A percentile compares a stretch with the other conserved stretches of the same genome.
These are phyloP conservation scores for Phrynocephalus forsythii DNA, from an alignment of 2,797 vertebrate species.

Conservation along the genomic window DNA sequence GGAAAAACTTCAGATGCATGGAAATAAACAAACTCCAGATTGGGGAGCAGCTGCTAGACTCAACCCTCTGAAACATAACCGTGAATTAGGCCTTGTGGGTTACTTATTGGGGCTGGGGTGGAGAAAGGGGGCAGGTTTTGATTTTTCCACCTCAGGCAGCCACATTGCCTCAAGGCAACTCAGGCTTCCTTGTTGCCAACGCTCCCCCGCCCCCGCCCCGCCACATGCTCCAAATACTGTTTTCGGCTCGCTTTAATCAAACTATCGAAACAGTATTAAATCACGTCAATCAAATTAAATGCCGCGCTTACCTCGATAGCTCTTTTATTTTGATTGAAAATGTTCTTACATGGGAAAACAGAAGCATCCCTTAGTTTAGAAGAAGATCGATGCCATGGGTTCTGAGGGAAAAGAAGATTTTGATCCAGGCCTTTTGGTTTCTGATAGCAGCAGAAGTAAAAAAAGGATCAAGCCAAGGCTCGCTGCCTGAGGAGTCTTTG, in stretches of 20 bases:
- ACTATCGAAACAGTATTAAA: conserved; percentile 20
- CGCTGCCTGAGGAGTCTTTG: neutral
- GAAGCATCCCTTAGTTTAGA: neutral
- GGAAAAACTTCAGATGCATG: too few species aligned
- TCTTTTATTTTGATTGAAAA: conserved; percentile 25
- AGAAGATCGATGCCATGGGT: conserved; percentile 2
- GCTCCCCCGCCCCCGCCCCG: neutral
- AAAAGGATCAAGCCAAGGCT: neutral
- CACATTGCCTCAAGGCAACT: neutral
- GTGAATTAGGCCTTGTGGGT: neutral
- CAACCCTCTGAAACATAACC: neutral
- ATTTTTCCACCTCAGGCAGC: neutral
- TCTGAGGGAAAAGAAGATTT: neutral
- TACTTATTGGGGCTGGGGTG: neutral
- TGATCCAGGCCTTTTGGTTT: neutral
- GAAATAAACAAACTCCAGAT: neutral
- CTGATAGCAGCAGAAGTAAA: neutral
- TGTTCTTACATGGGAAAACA: conserved; percentile 5
- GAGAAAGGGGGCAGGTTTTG: neutral
- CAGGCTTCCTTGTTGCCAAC: neutral
- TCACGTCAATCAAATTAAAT: conserved; percentile 30
- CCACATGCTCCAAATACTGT: neutral
- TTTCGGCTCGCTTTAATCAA: conserved; percentile 14
- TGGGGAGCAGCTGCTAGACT: neutral
- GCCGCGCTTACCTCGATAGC: neutral